Conservation (phyloP, 2,113 vertebrate species). For the Rhizomys pruinosus region DNA sequence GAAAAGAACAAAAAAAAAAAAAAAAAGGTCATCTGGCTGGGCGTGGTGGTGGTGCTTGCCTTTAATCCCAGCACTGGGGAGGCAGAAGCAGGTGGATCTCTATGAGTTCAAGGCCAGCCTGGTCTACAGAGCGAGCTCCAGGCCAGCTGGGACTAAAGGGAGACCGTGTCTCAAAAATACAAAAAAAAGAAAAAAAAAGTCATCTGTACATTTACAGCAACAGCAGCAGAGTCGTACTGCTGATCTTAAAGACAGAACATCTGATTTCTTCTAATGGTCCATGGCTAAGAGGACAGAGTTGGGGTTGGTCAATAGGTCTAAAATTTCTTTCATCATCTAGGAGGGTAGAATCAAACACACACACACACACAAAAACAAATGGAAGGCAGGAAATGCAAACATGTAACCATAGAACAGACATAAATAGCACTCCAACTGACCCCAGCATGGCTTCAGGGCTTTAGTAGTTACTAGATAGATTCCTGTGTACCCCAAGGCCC, state of each 20-base stretch:
- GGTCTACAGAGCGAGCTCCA: too few species aligned
- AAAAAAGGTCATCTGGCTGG: too few species aligned
- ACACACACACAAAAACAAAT: constrained; percentile 16
- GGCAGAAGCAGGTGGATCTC: too few species aligned
- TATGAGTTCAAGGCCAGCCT: too few species aligned
- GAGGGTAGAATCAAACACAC: not conserved
- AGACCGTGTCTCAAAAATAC: too few species aligned
- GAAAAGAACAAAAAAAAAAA: too few species aligned
- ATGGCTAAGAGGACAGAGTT: constrained; percentile 9
- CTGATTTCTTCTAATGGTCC: not conserved
- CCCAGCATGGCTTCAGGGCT: not conserved
- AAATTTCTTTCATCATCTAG: not conserved
- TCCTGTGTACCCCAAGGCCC: not conserved
- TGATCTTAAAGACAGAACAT: not conserved
- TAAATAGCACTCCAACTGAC: not conserved
- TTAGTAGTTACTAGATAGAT: not conserved
- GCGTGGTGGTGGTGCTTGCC: too few species aligned
- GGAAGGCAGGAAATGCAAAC: not conserved
- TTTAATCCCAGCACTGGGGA: too few species aligned
- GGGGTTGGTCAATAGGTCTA: not conserved
- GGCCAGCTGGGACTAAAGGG: too few species aligned
- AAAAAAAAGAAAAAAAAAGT: too few species aligned
- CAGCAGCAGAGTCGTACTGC: not conserved
- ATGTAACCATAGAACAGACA: not conserved
- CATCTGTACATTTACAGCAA: not conserved